Percentiles rank a stretch among this genome's conserved stretches.
Evolutionary conservation across 2,797 vertebrate genomes (phyloP).

Genomic region (Alauda arvensis): DNA sequence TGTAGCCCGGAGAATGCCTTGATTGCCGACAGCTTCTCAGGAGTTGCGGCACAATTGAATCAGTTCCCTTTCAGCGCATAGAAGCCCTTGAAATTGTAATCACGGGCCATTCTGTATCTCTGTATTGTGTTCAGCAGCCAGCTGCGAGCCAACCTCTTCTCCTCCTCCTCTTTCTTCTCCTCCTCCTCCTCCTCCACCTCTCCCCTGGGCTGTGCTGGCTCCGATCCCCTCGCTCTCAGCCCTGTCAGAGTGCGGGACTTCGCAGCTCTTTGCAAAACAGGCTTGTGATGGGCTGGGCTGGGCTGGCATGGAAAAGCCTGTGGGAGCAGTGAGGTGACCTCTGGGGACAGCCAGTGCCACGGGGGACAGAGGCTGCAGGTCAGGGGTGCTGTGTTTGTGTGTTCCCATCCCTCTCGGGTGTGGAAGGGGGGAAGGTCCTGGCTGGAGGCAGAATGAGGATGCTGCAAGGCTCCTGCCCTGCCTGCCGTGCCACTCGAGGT

Average conservation of each 20-base stretch:
- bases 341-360: not conserved
- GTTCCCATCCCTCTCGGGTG: accelerated
- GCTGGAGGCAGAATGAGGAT: not conserved
- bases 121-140: constrained; percentile 16
- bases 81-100: constrained; percentile 72
- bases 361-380: accelerated
- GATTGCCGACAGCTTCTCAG: constrained; percentile 68
- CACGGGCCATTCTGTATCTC: constrained; percentile 58
- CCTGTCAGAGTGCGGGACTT: accelerated
- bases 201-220: not conserved
- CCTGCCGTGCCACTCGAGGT: not conserved
- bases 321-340: not conserved
- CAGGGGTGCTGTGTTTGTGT: not conserved
- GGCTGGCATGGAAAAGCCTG: not conserved
- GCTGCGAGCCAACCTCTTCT: not conserved
- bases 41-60: constrained; percentile 66
- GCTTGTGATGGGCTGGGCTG: not conserved
- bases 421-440: accelerated
- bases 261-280: accelerated
- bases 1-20: constrained; percentile 33
- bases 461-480: not conserved
- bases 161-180: not conserved
- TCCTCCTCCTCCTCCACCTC: not conserved
- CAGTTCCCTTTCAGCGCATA: constrained; percentile 67
- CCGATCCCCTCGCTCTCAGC: not conserved